phyloP scores from a whole-genome alignment of 2,113 vertebrate species.

The Heterochromis multidens region DNA sequence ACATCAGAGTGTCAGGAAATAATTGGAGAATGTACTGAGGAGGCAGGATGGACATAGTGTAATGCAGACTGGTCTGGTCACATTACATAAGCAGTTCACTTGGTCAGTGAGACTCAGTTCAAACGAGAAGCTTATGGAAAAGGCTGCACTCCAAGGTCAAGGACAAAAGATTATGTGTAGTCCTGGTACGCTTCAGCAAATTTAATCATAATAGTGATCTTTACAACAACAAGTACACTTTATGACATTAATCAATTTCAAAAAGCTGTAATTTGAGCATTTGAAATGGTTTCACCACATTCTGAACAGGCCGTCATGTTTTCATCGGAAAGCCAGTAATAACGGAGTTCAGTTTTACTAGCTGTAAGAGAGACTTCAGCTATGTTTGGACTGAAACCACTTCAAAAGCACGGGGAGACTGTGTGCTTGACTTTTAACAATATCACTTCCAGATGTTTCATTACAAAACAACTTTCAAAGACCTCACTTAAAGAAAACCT shows the following conservation, averaged over 20 bases:
- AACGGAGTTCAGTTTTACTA: constrained; percentile 58
- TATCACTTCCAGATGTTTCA: constrained; percentile 73
- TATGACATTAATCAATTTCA: constrained; percentile 58
- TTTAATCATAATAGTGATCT: constrained; percentile 57
- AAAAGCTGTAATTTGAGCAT: constrained; percentile 62
- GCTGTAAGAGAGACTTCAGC: constrained; percentile 50
- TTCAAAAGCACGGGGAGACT: constrained; percentile 54
- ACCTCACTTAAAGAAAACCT: constrained; percentile 43
- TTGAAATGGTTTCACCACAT: constrained; percentile 64
- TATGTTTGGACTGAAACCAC: constrained; percentile 60
- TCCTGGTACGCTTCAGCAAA: constrained; percentile 19
- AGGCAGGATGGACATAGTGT: constrained; percentile 51
- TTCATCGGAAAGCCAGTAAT: constrained; percentile 68
- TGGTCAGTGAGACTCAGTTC: constrained; percentile 19
- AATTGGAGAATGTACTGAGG: constrained; percentile 72
- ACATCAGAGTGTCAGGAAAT: constrained; percentile 70
- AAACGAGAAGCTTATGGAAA: constrained; percentile 18
- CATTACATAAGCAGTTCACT: constrained; percentile 46
- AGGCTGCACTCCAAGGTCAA: constrained; percentile 8
- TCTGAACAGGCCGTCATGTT: constrained; percentile 45
- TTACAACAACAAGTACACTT: constrained; percentile 62
- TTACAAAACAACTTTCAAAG: constrained; percentile 64
- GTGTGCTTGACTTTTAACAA: constrained; percentile 57
- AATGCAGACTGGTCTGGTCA: constrained; percentile 20
- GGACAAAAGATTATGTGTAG: constrained; percentile 20